Conservation (phyloP, 2,888 invertebrate genomes). For the Coenonympha glycerion region DNA sequence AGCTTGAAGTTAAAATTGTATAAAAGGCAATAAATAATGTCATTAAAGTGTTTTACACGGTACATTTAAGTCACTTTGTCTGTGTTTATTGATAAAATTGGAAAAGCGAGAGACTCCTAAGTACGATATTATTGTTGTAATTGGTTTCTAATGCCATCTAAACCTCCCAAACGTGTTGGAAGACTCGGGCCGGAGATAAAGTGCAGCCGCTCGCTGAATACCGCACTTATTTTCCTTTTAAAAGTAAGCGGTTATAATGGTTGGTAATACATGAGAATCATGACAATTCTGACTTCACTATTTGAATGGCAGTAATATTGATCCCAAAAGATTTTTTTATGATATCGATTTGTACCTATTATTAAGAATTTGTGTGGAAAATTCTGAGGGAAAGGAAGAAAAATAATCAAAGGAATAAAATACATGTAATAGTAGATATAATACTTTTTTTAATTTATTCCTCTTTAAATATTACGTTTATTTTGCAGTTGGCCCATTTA, state of each 20-base stretch:
- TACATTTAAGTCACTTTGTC: conserved; percentile 9
- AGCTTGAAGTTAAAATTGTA: too few relatives aligned
- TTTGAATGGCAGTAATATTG: too few relatives aligned
- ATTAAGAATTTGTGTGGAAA: too few relatives aligned
- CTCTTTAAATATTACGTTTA: too few relatives aligned
- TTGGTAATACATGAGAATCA: conserved; percentile 17
- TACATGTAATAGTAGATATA: too few relatives aligned
- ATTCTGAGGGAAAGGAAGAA: too few relatives aligned
- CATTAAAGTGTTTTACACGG: not conserved
- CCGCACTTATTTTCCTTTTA: conserved; percentile 40
- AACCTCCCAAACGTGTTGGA: conserved; percentile 75
- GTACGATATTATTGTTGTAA: conserved; percentile 65
- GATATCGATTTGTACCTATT: too few relatives aligned
- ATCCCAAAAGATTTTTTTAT: too few relatives aligned
- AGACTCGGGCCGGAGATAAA: conserved; percentile 72
- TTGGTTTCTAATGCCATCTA: conserved; percentile 76
- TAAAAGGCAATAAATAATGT: too few relatives aligned
- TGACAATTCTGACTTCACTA: not conserved
- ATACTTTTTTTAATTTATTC: too few relatives aligned
- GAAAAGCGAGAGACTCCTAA: conserved; percentile 27
- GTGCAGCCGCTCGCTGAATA: conserved; percentile 40
- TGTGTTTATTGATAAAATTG: conserved; percentile 27
- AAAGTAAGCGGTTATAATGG: conserved; percentile 21
- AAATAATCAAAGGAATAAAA: too few relatives aligned
- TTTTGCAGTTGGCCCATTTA: too few relatives aligned